Evolutionary conservation across 2,888 invertebrate species (phyloP).

Genomic region (Ferrisia virgata): DNA sequence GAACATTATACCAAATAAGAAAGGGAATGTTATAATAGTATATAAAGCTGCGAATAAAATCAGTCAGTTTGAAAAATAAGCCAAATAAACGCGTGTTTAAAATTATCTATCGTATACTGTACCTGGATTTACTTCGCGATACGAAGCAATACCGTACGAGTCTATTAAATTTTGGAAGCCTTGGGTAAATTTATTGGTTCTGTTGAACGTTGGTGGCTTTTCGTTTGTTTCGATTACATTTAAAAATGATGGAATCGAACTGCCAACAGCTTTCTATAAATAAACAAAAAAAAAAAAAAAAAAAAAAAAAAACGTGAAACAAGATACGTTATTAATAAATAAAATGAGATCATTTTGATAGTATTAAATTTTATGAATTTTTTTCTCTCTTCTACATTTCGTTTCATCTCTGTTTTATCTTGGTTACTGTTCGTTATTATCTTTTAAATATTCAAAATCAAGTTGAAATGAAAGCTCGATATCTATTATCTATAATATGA

Average conservation of each 20-base stretch:
- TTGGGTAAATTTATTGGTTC: slow-evolving; percentile 86
- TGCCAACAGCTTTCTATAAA: slow-evolving; percentile 68
- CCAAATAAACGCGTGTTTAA: background rate
- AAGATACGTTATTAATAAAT: slow-evolving; percentile 1
- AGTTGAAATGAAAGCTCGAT: too few relatives aligned
- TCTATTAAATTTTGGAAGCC: slow-evolving; percentile 93
- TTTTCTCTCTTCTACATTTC: too few relatives aligned
- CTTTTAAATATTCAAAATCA: too few relatives aligned
- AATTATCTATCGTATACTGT: slow-evolving; percentile 42
- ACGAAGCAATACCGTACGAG: slow-evolving; percentile 87
- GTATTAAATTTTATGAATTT: too few relatives aligned
- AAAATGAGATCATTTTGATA: too few relatives aligned
- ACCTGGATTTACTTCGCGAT: slow-evolving; percentile 90
- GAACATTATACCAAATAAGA: slow-evolving; percentile 76
- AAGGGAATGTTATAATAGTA: slow-evolving; percentile 72
- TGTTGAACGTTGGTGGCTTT: slow-evolving; percentile 85
- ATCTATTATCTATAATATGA: too few relatives aligned
- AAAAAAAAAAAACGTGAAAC: background rate
- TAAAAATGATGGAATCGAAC: slow-evolving; percentile 87
- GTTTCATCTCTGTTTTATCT: too few relatives aligned
- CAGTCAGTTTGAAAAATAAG: background rate
- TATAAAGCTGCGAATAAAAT: slow-evolving; percentile 60
- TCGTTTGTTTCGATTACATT: slow-evolving; percentile 80
- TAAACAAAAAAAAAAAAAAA: background rate
- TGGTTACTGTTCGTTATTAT: too few relatives aligned